Evolutionary conservation across 1,140 invertebrate genomes (phyloP).

Genomic region (Oryctes rhinoceros): DNA sequence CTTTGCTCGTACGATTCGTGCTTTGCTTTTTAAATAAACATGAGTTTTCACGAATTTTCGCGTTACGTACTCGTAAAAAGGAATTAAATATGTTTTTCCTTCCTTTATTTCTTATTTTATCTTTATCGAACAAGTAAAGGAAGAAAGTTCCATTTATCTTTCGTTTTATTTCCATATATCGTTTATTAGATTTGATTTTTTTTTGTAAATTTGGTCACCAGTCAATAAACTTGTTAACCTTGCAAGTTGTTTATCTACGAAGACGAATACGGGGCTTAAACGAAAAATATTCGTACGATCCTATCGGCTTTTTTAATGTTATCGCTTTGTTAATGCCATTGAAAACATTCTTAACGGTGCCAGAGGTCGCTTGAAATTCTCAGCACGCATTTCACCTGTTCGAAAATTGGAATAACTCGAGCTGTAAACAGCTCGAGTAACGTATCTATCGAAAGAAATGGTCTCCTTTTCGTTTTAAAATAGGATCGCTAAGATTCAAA

Average conservation of each 20-base stretch:
- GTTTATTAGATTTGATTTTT: background rate
- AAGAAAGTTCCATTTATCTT: background rate
- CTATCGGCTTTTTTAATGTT: background rate
- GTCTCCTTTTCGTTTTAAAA: too few relatives aligned
- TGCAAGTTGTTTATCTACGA: slow-evolving; percentile 4
- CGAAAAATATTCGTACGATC: background rate
- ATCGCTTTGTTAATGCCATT: background rate
- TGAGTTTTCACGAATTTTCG: background rate
- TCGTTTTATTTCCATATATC: background rate
- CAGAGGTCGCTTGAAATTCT: background rate
- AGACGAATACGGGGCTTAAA: background rate
- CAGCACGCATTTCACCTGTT: background rate
- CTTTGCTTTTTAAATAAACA: too few relatives aligned
- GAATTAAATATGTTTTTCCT: too few relatives aligned
- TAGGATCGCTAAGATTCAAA: too few relatives aligned
- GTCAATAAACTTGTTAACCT: slow-evolving; percentile 33
- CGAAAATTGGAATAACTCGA: background rate
- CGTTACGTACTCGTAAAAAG: too few relatives aligned
- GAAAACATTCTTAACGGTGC: background rate
- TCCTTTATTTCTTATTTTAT: too few relatives aligned
- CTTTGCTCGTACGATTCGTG: too few relatives aligned
- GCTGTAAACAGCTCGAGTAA: background rate
- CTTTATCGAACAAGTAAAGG: too few relatives aligned
- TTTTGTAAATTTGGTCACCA: background rate
- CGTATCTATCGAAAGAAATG: too few relatives aligned